A percentile compares a stretch with the other conserved stretches of the same genome.
Evolutionary conservation across 92 coral and sea anemone genomes (phyloP).

Genomic region (Porites cylindrica): DNA sequence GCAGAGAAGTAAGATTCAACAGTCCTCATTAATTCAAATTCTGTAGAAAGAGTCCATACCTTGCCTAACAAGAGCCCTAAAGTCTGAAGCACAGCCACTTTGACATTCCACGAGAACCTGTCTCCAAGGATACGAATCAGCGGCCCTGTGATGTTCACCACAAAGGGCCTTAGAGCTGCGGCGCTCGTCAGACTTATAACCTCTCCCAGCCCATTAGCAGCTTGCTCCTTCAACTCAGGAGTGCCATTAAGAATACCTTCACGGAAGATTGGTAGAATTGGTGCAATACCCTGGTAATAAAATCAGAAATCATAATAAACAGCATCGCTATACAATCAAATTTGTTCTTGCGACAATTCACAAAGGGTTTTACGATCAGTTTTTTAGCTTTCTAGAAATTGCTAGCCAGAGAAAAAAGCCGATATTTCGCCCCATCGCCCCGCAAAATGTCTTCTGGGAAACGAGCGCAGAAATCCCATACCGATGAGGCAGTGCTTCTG

Average conservation of each 20-base stretch:
- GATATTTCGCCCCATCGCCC: no score
- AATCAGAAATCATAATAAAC: not conserved
- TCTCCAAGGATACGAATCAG: constrained; percentile 99
- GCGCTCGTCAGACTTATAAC: constrained; percentile 93
- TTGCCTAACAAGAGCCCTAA: constrained; percentile 92
- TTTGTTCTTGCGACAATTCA: no score
- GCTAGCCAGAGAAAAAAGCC: no score
- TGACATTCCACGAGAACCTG: constrained; percentile 97
- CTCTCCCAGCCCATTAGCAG: constrained; percentile 98
- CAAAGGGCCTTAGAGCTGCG: constrained; percentile 95
- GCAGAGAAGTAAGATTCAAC: no score
- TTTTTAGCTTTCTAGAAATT: no score
- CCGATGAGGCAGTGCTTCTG: no score
- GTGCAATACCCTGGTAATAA: constrained; percentile 89
- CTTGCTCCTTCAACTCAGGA: constrained; percentile 96
- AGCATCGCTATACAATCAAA: not conserved
- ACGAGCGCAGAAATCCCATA: no score
- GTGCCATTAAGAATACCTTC: constrained; percentile 97
- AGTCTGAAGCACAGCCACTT: constrained; percentile 95
- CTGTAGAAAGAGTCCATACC: constrained; percentile 49
- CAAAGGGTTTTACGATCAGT: no score
- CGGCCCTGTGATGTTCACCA: constrained; percentile 98
- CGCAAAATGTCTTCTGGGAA: no score
- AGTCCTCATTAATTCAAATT: no score
- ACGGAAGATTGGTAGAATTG: constrained; percentile 93